phyloP scores from a whole-genome alignment of 2,888 invertebrate genomes.

The Priocnemis perturbator region DNA sequence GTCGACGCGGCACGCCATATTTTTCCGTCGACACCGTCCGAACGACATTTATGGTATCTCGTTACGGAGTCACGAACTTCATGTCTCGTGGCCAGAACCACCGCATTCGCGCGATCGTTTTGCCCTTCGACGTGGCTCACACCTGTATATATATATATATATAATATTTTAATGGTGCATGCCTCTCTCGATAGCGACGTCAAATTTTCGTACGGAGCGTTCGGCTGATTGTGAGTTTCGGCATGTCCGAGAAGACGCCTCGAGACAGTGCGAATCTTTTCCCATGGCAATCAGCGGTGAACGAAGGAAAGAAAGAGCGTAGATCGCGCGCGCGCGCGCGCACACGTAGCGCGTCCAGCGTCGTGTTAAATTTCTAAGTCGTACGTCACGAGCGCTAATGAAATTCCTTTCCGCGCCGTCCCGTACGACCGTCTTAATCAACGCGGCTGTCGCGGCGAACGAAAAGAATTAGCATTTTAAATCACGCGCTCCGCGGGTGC shows the following conservation, averaged over 20 bases:
- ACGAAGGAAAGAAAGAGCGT: constrained; percentile 6
- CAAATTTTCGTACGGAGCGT: too few species aligned
- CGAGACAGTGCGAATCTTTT: not conserved
- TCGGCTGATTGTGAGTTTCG: too few species aligned
- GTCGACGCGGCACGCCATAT: constrained; percentile 12
- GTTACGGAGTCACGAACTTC: constrained; percentile 12
- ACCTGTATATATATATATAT: too few species aligned
- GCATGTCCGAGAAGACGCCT: too few species aligned
- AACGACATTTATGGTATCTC: constrained; percentile 21
- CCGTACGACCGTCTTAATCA: constrained; percentile 65
- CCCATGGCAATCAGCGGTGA: not conserved
- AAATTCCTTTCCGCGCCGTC: constrained; percentile 58
- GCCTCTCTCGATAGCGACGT: too few species aligned
- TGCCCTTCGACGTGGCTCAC: too few species aligned
- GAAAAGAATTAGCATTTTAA: constrained; percentile 69
- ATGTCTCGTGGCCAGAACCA: not conserved
- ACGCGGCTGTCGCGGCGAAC: constrained; percentile 60
- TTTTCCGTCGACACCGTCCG: constrained; percentile 16
- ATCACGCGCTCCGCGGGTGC: constrained; percentile 66
- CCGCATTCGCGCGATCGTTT: too few species aligned
- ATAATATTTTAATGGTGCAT: too few species aligned
- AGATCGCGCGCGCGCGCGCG: constrained; percentile 1
- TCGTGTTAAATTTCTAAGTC: constrained; percentile 49
- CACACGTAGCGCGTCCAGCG: constrained; percentile 2
- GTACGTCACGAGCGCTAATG: constrained; percentile 62